A percentile compares a stretch with the other conserved stretches of the same genome.
phyloP scores from a whole-genome alignment of 2,113 vertebrate species.

The Boleophthalmus pectinirostris region DNA sequence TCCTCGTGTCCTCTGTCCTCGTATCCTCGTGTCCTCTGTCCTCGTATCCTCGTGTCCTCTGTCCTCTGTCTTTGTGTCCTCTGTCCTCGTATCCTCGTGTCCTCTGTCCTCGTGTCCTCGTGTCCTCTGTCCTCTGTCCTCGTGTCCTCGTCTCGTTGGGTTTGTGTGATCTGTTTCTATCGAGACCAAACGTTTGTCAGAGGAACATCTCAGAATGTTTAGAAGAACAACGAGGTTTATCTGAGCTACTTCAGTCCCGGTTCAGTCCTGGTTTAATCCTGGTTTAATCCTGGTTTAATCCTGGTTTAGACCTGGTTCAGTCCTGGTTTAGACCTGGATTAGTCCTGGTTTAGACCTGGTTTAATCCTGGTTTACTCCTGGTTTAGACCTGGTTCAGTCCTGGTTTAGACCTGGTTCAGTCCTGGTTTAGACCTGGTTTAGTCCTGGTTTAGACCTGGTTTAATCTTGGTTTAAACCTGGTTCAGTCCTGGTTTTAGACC shows the following conservation, averaged over 20 bases:
- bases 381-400: background rate
- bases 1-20: too few species aligned
- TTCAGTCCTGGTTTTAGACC: background rate
- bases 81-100: too few species aligned
- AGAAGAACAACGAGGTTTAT: too few species aligned
- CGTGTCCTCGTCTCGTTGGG: background rate
- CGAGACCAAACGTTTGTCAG: too few species aligned
- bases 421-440: background rate
- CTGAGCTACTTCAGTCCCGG: background rate
- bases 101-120: too few species aligned
- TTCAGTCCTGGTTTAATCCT: background rate
- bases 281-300: background rate
- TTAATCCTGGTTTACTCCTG: background rate
- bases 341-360: background rate
- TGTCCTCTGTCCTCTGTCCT: background rate
- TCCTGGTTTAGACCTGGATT: background rate
- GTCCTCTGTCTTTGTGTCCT: too few species aligned
- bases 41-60: background rate
- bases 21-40: background rate
- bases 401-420: background rate
- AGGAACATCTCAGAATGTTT: too few species aligned
- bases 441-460: background rate
- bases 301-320: background rate
- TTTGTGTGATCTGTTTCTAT: conserved; percentile 2
- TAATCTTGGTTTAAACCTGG: background rate